A percentile compares a stretch with the other conserved stretches of the same genome.
Evolutionary conservation across 2,797 vertebrate genomes (phyloP).

Genomic region (Lutjanus argentimaculatus): DNA sequence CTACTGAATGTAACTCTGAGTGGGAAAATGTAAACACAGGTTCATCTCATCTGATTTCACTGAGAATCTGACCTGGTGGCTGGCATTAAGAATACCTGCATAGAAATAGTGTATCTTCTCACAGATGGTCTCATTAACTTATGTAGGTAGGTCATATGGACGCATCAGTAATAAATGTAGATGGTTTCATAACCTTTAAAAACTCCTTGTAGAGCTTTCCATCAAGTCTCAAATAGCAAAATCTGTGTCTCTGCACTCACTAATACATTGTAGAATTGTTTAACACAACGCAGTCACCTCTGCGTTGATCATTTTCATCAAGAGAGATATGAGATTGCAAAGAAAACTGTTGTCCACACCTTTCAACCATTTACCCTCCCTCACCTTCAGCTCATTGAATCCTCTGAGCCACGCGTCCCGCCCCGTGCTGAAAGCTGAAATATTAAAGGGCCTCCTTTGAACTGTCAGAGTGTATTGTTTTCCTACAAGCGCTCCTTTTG

Average conservation of each 20-base stretch:
- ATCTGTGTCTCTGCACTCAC: not conserved
- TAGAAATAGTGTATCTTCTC: too few species aligned
- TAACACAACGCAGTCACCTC: not conserved
- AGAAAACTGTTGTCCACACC: not conserved
- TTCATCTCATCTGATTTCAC: too few species aligned
- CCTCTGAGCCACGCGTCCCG: conserved; percentile 18
- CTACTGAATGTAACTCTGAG: too few species aligned
- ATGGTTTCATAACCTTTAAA: too few species aligned
- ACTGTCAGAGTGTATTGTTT: conserved; percentile 85
- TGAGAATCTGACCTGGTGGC: too few species aligned
- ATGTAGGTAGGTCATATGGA: too few species aligned
- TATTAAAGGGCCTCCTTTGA: conserved; percentile 81
- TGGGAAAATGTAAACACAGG: too few species aligned
- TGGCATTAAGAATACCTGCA: too few species aligned
- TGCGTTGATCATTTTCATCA: not conserved
- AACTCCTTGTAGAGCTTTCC: too few species aligned
- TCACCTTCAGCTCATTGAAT: conserved; percentile 51
- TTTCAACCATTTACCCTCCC: conserved; percentile 43
- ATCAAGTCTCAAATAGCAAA: too few species aligned
- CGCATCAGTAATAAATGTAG: too few species aligned
- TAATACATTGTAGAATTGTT: not conserved
- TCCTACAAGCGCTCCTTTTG: conserved; percentile 76
- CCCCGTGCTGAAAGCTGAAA: conserved; percentile 65
- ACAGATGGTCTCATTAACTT: too few species aligned
- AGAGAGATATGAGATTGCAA: conserved; percentile 20